These are phyloP conservation scores for Thereuonema tuberculata DNA, from an alignment of 1,140 invertebrate species.

Conservation along the genomic window DNA sequence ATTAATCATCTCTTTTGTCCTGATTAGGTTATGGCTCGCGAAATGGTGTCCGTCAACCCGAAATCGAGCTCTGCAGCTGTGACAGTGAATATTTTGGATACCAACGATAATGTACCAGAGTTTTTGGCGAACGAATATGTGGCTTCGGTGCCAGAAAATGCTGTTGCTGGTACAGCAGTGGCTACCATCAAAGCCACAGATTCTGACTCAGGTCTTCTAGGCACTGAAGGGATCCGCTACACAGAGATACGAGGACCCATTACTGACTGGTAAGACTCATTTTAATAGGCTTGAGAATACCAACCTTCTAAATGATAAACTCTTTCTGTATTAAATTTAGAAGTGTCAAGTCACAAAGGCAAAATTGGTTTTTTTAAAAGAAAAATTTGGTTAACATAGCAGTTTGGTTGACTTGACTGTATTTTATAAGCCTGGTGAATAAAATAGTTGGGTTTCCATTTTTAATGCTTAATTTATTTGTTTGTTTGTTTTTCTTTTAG, in stretches of 20 bases:
- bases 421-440: no score
- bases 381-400: no score
- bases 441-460: no score
- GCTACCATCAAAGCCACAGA: constrained; percentile 68
- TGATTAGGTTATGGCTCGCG: constrained; percentile 69
- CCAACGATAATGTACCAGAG: constrained; percentile 87
- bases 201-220: constrained; percentile 68
- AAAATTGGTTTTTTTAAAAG: no score
- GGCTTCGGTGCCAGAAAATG: constrained; percentile 53
- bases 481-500: no score
- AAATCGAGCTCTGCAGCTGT: constrained; percentile 70
- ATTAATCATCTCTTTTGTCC: no score
- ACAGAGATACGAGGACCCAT: constrained; percentile 64
- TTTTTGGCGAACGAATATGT: constrained; percentile 66
- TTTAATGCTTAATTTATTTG: no score
- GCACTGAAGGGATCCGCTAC: constrained; percentile 73
- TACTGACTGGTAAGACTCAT: constrained; percentile 59
- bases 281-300: no score
- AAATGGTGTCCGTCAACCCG: constrained; percentile 53
- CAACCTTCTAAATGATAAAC: no score
- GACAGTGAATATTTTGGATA: constrained; percentile 69
- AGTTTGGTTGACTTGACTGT: no score
- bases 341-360: no score
- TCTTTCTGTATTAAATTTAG: no score
- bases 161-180: constrained; percentile 60